Percentiles rank a stretch among this genome's conserved stretches.
Evolutionary conservation across 2,888 invertebrate genomes (phyloP).

Genomic region (Gibbula magus): DNA sequence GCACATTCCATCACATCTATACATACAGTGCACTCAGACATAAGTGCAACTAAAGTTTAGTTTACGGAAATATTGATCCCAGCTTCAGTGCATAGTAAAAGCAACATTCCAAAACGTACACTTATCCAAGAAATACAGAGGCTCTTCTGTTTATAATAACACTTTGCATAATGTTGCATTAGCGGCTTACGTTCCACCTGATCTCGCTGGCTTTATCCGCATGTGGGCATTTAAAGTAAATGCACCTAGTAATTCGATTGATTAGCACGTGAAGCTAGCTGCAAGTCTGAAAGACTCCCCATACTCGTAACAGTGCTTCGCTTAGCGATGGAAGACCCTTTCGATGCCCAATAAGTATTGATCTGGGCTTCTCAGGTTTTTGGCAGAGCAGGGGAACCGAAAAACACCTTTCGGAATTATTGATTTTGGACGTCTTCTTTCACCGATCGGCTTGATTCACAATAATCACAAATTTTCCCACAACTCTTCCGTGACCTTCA

Average conservation of each 20-base stretch:
- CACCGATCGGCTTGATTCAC: not conserved
- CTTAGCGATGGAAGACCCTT: not conserved
- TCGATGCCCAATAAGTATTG: not conserved
- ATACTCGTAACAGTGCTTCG: not conserved
- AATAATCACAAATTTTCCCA: not conserved
- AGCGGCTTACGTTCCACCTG: no score
- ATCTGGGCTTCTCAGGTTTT: not conserved
- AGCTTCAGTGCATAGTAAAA: no score
- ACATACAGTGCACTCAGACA: no score
- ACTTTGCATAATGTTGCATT: no score
- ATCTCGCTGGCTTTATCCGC: no score
- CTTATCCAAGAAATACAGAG: no score
- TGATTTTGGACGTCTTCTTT: not conserved
- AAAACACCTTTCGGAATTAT: not conserved
- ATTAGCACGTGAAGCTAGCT: constrained; percentile 4
- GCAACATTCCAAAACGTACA: no score
- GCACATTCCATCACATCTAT: no score
- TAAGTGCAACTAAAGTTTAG: no score
- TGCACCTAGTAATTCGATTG: constrained; percentile 5
- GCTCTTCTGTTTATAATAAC: no score
- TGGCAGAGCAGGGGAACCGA: not conserved
- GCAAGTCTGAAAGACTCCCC: not conserved
- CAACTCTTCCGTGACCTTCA: not conserved
- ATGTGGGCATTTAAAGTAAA: not conserved
- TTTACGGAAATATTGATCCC: no score